Conservation (phyloP, 2,797 vertebrate genomes). For the Galago senegalensis region DNA sequence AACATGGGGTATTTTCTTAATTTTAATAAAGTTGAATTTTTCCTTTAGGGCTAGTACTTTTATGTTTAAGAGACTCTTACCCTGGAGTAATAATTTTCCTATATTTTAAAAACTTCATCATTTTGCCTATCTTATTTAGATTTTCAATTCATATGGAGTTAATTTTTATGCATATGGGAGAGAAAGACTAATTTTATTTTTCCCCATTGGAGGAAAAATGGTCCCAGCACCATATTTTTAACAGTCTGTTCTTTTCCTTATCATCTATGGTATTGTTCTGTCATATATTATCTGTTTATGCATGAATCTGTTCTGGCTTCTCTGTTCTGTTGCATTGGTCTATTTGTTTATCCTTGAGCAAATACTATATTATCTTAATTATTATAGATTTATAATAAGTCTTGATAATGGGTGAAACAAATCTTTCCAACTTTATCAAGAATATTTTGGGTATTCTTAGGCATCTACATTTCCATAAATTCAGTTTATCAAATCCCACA, state of each 20-base stretch:
- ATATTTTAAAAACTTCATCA: background rate
- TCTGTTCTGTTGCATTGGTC: background rate
- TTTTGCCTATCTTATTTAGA: constrained; percentile 32
- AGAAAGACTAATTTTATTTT: background rate
- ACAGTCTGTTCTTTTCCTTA: background rate
- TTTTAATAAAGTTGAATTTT: background rate
- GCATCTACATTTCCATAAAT: background rate
- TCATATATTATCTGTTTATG: background rate
- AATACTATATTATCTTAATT: background rate
- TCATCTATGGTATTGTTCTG: background rate
- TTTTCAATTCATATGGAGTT: background rate
- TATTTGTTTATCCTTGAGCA: background rate
- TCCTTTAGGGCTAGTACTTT: background rate
- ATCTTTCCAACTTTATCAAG: background rate
- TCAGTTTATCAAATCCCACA: background rate
- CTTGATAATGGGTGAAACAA: background rate
- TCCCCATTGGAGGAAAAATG: background rate
- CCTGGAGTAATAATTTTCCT: background rate
- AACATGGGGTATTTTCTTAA: background rate
- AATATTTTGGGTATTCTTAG: background rate
- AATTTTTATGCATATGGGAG: background rate
- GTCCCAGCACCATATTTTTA: background rate
- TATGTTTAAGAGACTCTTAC: background rate
- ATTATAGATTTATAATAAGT: background rate
- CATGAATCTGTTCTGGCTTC: background rate